These are phyloP conservation scores for Osmoderma eremita DNA, from an alignment of 2,888 invertebrate genomes.

Conservation along the genomic window DNA sequence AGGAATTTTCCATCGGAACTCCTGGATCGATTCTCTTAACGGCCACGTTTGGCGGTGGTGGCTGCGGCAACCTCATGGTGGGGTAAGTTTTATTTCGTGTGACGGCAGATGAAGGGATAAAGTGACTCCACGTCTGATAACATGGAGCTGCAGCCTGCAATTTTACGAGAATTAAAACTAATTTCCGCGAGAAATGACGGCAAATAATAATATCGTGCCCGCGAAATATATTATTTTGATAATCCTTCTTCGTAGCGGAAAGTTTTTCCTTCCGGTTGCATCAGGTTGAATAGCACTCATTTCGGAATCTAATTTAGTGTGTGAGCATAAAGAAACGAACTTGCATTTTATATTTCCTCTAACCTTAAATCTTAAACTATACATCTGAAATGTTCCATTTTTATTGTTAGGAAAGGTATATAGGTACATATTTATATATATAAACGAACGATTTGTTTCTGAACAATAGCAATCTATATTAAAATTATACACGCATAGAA, in stretches of 20 bases:
- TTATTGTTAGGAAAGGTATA: no score
- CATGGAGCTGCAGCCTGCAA: constrained; percentile 17
- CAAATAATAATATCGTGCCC: constrained; percentile 8
- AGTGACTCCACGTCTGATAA: constrained; percentile 11
- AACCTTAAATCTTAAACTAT: no score
- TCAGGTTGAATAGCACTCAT: not conserved
- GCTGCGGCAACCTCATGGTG: constrained; percentile 24
- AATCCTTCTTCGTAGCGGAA: not conserved
- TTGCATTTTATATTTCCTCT: no score
- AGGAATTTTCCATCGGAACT: constrained; percentile 3
- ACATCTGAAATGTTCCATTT: no score
- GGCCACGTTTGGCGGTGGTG: constrained; percentile 18
- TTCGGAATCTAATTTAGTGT: constrained; percentile 7
- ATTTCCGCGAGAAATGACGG: constrained; percentile 20
- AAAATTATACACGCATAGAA: no score
- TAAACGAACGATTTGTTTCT: no score
- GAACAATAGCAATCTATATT: no score
- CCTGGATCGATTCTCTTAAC: constrained; percentile 22
- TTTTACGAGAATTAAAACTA: constrained; percentile 35
- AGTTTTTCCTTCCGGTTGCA: not conserved
- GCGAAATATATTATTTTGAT: constrained; percentile 15
- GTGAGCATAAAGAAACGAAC: no score
- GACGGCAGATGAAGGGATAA: not conserved
- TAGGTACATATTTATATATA: no score
- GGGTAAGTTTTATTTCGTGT: constrained; percentile 28